Base-by-base conservation (phyloP, 2,888 invertebrate genomes). In the Sericinus montela region DNA sequence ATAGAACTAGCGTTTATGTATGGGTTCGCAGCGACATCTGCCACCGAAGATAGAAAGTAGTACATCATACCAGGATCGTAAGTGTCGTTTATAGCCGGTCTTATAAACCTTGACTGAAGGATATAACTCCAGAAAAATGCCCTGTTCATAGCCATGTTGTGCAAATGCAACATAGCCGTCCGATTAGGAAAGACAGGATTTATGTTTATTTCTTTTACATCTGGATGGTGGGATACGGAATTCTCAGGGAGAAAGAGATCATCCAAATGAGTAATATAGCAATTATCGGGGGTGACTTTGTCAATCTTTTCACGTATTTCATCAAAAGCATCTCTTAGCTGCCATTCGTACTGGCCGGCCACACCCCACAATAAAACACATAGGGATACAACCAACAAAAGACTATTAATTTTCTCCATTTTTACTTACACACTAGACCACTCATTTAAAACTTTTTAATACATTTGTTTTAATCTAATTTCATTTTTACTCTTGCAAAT, bases 31-130 rank as follows among this genome's bases (percentile, higher is more conserved):
- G 98, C 95, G 0, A 99, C 96, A 76, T 99, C 98, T 0, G 99
- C 98, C 0, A 98, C 95, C 0, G 97, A 94, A 0, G 98, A 98
- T 36, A 98, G 85, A 72, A 98, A 97, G 69, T 97, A 97, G 72
- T 98, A 98, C 97, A 98, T 97, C 94, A 99, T 96, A 45, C 98
- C 98, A 0, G 98, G 98, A 82, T 98, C 98, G 62, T 97, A 96
- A 0, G 97, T 96, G 66, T 97, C 96, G 71, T 96, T 97, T 15
- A 95, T 96, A 0, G 95, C 96, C 0, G 97, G 97, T 23, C 97
- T 90, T 59, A 97, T 97, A 63, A 97, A 96, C 55, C 97, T 90
- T 19, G 96, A 95, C 72, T 97, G 97, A 0, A 97, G 90, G 50
- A 97, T 96, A 62, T 97, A 98, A 77, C 97, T 97, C 95, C 96